These are phyloP conservation scores for Mus musculus DNA, from an alignment of 2,113 vertebrate species.

Conservation along the genomic window GRCm39 chr1:72866001-72866500, in stretches of 20 bases:
- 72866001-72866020: neutral
- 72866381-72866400: slow-evolving; percentile 19
- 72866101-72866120: neutral
- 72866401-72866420: slow-evolving; percentile 45
- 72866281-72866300: slow-evolving; percentile 74
- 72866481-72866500: neutral
- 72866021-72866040: neutral
- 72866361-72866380: slow-evolving; percentile 40
- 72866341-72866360: neutral
- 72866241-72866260: slow-evolving; percentile 80
- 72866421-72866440: slow-evolving; percentile 3
- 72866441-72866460: neutral
- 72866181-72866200: slow-evolving; percentile 84
- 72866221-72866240: slow-evolving; percentile 78
- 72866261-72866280: slow-evolving; percentile 83
- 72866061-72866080: neutral
- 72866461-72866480: neutral
- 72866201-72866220: slow-evolving; percentile 81
- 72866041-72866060: neutral
- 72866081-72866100: neutral
- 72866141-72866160: neutral
- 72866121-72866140: neutral
- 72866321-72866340: slow-evolving; percentile 66
- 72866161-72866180: slow-evolving; percentile 71
- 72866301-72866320: slow-evolving; percentile 78